Evolutionary conservation across 2,797 vertebrate genomes (phyloP).

Genomic region (Mionectes olivaceus): DNA sequence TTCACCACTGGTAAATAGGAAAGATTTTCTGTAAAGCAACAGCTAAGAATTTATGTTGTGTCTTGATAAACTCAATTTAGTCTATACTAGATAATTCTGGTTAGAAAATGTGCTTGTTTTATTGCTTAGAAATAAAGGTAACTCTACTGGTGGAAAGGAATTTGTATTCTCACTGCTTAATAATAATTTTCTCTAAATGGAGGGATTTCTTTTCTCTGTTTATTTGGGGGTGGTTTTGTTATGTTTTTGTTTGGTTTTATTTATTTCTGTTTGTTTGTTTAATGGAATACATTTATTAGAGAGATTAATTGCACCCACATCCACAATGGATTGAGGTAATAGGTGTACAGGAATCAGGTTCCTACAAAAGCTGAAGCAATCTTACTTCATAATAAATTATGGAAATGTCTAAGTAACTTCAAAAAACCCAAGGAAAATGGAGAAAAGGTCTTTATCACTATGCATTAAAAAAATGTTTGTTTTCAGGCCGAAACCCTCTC

Average conservation of each 20-base stretch:
- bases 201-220: not conserved
- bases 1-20: not conserved
- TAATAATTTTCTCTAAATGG: not conserved
- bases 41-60: not conserved
- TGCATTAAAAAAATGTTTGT: not conserved
- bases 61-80: not conserved
- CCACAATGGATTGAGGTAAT: rapidly evolving
- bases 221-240: not conserved
- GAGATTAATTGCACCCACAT: not conserved
- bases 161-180: not conserved
- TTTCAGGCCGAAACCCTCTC: not conserved
- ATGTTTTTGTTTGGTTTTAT: too few relatives aligned
- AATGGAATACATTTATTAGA: not conserved
- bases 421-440: not conserved
- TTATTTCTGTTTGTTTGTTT: not conserved
- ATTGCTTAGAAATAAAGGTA: not conserved
- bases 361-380: not conserved
- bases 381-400: not conserved
- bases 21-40: conserved; percentile 1
- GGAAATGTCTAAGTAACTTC: not conserved
- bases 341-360: not conserved
- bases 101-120: not conserved
- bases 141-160: not conserved
- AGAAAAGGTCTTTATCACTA: not conserved
- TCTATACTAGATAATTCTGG: not conserved